Conservation (phyloP, 2,888 invertebrate species). For the Aphelenchoides bicaudatus region DNA sequence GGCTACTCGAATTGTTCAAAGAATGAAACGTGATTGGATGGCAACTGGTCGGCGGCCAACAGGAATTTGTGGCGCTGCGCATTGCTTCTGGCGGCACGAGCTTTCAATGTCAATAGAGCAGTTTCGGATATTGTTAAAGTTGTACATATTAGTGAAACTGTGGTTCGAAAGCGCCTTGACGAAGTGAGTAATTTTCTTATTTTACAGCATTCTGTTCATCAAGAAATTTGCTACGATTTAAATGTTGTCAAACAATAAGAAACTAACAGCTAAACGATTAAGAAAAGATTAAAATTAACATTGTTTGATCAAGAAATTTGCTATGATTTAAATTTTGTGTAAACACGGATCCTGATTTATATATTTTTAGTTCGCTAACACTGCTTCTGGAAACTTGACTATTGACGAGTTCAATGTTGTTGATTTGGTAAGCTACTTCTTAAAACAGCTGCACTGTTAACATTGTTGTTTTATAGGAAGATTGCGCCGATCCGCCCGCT, state of each 20-base stretch:
- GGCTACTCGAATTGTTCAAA: constrained; percentile 83
- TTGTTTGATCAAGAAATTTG: too few species aligned
- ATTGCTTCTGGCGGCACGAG: constrained; percentile 84
- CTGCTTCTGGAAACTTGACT: constrained; percentile 87
- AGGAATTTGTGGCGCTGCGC: constrained; percentile 96
- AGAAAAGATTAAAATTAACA: too few species aligned
- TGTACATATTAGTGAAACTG: constrained; percentile 58
- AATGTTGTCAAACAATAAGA: too few species aligned
- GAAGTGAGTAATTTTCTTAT: too few species aligned
- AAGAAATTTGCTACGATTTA: too few species aligned
- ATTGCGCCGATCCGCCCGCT: constrained; percentile 57
- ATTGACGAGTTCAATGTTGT: constrained; percentile 94
- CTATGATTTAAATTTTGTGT: too few species aligned
- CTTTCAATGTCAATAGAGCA: constrained; percentile 68
- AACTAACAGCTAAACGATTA: too few species aligned
- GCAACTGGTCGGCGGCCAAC: constrained; percentile 92
- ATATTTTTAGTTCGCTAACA: constrained; percentile 96
- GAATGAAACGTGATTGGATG: constrained; percentile 97
- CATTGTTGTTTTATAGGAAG: constrained; percentile 36
- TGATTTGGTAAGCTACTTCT: constrained; percentile 86
- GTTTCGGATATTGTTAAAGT: constrained; percentile 55
- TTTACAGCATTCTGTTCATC: too few species aligned
- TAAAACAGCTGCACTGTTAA: too few species aligned
- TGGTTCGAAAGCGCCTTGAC: constrained; percentile 66
- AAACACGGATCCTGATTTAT: too few species aligned